Evolutionary conservation across 2,113 vertebrate genomes (phyloP), one percentile per base, ranked within the genome.

Genomic region (Neotoma lepida): DNA sequence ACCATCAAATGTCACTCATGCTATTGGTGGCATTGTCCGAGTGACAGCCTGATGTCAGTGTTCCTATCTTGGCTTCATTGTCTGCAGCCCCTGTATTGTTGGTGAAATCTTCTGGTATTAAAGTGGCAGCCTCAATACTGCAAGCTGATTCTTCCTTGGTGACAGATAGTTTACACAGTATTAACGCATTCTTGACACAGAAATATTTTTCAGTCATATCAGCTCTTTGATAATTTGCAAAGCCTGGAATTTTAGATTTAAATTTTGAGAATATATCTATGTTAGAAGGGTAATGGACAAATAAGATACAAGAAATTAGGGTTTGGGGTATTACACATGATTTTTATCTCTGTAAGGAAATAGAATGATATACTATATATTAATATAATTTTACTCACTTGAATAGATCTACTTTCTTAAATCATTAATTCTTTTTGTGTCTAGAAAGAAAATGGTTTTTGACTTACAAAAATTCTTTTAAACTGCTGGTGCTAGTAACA

Each of bases 1-100:
- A 81, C 95, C 74, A 73, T 97, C 93, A 92, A 93, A 91, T 98
- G 97, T 98, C 98, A 98, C 81, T 98, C 97, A 97, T 88, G 56
- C 90, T 54, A 78, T 94, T 70, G 88, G 88, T 86, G 92, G 20
- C 96, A 74, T 96, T 97, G 95, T 97, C 64, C 71, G 5, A 94
- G 77, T 2, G 96, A 93, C 96, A 87, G 95, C 91, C 95, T 87
- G 73, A 78, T 96, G 96, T 93, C 95, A 49, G 58, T 35, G 92
- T 73, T 73, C 92, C 78, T 86, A 33, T 90, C 89, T 88, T 56
- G 78, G 77, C 26, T 8, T n/a, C 92, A 90, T 95, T 94, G 95
- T 95, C 93, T 85, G 51, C 81, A 88, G 41, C 61, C 86, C 44
- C 66, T 15, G 41, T 46, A 81, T 70, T 92, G 97, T 97, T 87